Evolutionary conservation across 2,888 invertebrate species (phyloP).

Genomic region (Diplolepis rosae): DNA sequence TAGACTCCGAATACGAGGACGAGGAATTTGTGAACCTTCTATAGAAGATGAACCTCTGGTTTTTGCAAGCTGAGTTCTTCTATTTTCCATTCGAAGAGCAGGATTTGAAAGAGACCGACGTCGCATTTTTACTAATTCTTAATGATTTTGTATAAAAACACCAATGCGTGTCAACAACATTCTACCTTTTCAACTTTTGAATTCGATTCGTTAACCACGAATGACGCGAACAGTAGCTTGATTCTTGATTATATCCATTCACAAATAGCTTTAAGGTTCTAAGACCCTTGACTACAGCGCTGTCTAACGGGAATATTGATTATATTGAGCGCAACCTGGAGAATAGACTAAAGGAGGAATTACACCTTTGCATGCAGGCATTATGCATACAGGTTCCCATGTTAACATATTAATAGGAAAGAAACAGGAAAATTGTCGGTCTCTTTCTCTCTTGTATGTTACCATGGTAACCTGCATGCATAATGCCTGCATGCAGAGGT

Average conservation of each 20-base stretch:
- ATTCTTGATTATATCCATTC: not conserved
- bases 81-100: not conserved
- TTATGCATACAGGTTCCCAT: too few relatives aligned
- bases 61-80: constrained; percentile 10
- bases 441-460: too few relatives aligned
- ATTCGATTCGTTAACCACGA: not conserved
- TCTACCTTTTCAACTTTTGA: constrained; percentile 1
- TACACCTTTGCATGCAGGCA: too few relatives aligned
- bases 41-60: not conserved
- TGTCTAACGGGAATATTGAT: not conserved
- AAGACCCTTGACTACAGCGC: not conserved
- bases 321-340: not conserved
- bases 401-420: too few relatives aligned
- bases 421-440: too few relatives aligned
- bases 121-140: too few relatives aligned
- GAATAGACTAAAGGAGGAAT: too few relatives aligned
- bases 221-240: not conserved
- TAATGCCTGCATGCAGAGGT: too few relatives aligned
- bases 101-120: constrained; percentile 14
- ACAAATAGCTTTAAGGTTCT: not conserved
- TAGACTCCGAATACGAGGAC: constrained; percentile 40
- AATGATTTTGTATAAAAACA: not conserved
- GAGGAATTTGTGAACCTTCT: constrained; percentile 39
- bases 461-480: too few relatives aligned
- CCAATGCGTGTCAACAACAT: not conserved